Evolutionary conservation across 1,140 invertebrate species (phyloP), one percentile per base, ranked within the genome.

Genomic region (Geopemphigus sp.): DNA sequence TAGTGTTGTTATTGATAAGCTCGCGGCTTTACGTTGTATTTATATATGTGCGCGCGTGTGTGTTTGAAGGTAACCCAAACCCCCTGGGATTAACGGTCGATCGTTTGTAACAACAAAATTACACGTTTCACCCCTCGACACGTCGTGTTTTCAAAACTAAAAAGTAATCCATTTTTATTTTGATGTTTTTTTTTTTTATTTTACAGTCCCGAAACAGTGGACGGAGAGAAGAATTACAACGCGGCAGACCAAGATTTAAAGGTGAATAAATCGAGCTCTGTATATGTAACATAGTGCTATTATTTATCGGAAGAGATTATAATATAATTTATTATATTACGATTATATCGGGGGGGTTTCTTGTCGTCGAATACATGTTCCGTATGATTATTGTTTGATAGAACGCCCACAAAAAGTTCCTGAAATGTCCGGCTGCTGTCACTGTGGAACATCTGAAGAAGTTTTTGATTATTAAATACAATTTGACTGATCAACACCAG

Each of bases 341-440:
- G n/a, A n/a, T n/a, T n/a, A n/a, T n/a, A n/a, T n/a, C n/a, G 3
- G 10, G 4, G 19, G 12, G 47, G 24, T n/a, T 4, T n/a, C n/a
- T n/a, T n/a, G n/a, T n/a, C n/a, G n/a, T n/a, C n/a, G n/a, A n/a
- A n/a, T n/a, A n/a, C n/a, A n/a, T n/a, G 3, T 54, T 47, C 50
- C 47, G 39, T 24, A n/a, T n/a, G n/a, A n/a, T 63, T 63, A 19
- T 56, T 73, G 45, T 63, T 72, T 80, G 15, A 80, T 81, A 84
- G 81, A 82, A 82, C 82, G 83, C 83, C 3, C 85, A 83, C 81
- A 84, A 82, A 85, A 86, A 92, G 81, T 96, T 92, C 84, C 87
- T 97, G 1, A 91, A 94, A 82, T 97, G 95, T 85, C 94, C 95
- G 1, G 94, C 94, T 19, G 91, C 93, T 82, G 91, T 95, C n/a